Percentiles rank a stretch among this genome's conserved stretches.
These are phyloP conservation scores for Scomberomorus guttatus DNA, from an alignment of 2,797 vertebrate species.

Conservation along the genomic window DNA sequence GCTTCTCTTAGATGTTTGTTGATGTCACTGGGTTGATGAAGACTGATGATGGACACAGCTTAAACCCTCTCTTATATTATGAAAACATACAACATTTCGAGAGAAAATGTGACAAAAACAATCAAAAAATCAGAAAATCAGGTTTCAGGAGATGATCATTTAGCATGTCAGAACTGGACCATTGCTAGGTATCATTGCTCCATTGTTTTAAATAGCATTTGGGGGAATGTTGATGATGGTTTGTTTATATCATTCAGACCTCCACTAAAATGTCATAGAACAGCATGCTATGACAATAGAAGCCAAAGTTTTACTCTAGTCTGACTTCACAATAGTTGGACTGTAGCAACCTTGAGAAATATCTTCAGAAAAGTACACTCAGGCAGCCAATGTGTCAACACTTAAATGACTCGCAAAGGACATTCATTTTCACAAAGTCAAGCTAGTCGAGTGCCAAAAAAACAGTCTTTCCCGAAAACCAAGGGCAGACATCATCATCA, in stretches of 20 bases:
- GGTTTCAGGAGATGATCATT: slow-evolving; percentile 1
- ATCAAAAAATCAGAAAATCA: slow-evolving; percentile 8
- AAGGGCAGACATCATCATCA: slow-evolving; percentile 39
- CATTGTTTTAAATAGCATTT: neutral
- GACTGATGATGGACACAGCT: slow-evolving; percentile 8
- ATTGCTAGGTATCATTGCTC: neutral
- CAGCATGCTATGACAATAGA: neutral
- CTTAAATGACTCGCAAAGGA: slow-evolving; percentile 42
- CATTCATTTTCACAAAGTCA: slow-evolving; percentile 8
- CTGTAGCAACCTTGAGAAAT: neutral
- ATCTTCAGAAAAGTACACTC: neutral
- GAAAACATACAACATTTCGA: neutral
- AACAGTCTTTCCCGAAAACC: slow-evolving; percentile 47
- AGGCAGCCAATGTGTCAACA: slow-evolving; percentile 13
- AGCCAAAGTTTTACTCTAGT: neutral
- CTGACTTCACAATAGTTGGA: slow-evolving; percentile 1
- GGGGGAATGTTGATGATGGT: neutral
- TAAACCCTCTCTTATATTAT: neutral
- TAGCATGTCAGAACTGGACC: neutral
- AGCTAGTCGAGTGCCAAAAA: slow-evolving; percentile 25
- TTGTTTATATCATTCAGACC: neutral
- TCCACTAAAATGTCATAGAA: neutral
- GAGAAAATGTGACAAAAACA: neutral
- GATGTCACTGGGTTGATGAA: slow-evolving; percentile 24
- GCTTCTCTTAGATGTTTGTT: slow-evolving; percentile 32